Evolutionary conservation across 2,888 invertebrate genomes (phyloP), one percentile per base, ranked within the genome.

Genomic region (Pseudococcus longispinus): DNA sequence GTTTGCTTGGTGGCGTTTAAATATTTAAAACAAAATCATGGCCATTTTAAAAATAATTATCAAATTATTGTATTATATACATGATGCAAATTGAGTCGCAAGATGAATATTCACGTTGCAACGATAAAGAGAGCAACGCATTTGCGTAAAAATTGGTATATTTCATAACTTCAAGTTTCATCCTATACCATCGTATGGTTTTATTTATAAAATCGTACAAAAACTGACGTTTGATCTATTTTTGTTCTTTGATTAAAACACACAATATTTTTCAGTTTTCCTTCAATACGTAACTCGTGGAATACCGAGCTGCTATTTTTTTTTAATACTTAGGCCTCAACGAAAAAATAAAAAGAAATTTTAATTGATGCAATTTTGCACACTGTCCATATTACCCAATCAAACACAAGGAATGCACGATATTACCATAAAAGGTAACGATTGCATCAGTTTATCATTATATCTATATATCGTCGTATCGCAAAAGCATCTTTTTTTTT

Each of bases 401-500:
- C 77, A 80, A 80, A 80, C 29, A 80, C 77, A 20, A 80, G 77
- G 77, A 80, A 80, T 80, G 77, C 23, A 37, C 42, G 77, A 80
- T 80, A 80, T 80, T 80, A 80, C 77, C 77, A 80, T 80, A 80
- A 80, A 80, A 80, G 77, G 77, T 42, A 80, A 80, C 42, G 77
- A 80, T 80, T 80, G 77, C 77, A 80, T 80, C 77, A 80, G 74
- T 74, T 32, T 15, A 80, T 80, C 77, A 42, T 29, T 26, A 37
- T 37, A 37, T 37, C 37, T 37, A 37, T 37, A 37, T 37, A 37
- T 37, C 37, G 9, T 37, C 8, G 77, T 77, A 80, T 70, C 70
- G 29, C 29, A 29, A 70, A 70, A 29, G 70, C 32, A 70, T 70
- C 15, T 26, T 26, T 26, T 65, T n/a, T 26, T 65, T 23, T 23